A percentile compares a stretch with the other conserved stretches of the same genome.
phyloP scores from a whole-genome alignment of 2,888 invertebrate genomes.

The Chrysomela aeneicollis region DNA sequence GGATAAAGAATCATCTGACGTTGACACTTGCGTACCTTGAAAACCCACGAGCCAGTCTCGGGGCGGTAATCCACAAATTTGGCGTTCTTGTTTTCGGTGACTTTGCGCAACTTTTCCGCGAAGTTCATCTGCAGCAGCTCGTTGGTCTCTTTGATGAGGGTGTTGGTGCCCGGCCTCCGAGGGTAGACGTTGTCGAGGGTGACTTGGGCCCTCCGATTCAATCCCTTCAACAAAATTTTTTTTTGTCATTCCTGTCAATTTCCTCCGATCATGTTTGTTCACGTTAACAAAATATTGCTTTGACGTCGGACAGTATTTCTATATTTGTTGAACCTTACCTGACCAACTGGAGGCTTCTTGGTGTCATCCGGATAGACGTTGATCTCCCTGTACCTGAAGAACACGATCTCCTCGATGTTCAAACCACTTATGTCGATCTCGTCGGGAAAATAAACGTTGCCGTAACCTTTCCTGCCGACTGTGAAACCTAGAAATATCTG shows the following conservation, averaged over 20 bases:
- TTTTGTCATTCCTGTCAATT: too few relatives aligned
- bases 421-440: slow-evolving; percentile 84
- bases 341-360: slow-evolving; percentile 86
- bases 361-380: slow-evolving; percentile 92
- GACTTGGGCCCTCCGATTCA: slow-evolving; percentile 91
- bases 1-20: too few relatives aligned
- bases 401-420: slow-evolving; percentile 88
- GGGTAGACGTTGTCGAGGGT: slow-evolving; percentile 97
- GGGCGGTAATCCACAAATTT: slow-evolving; percentile 94
- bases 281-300: too few relatives aligned
- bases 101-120: slow-evolving; percentile 82
- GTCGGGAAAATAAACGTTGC: slow-evolving; percentile 87
- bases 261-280: too few relatives aligned
- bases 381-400: slow-evolving; percentile 93
- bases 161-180: slow-evolving; percentile 80
- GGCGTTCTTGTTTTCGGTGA: slow-evolving; percentile 87
- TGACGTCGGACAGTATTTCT: too few relatives aligned
- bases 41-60: slow-evolving; percentile 95
- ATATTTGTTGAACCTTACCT: slow-evolving; percentile 50
- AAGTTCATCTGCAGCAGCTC: slow-evolving; percentile 82
- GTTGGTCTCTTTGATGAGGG: slow-evolving; percentile 82
- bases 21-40: too few relatives aligned
- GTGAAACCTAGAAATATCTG: slow-evolving; percentile 68
- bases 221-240: slow-evolving; percentile 67
- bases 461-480: slow-evolving; percentile 88